phyloP scores from a whole-genome alignment of 2,113 vertebrate species.

The Sialia sialis region DNA sequence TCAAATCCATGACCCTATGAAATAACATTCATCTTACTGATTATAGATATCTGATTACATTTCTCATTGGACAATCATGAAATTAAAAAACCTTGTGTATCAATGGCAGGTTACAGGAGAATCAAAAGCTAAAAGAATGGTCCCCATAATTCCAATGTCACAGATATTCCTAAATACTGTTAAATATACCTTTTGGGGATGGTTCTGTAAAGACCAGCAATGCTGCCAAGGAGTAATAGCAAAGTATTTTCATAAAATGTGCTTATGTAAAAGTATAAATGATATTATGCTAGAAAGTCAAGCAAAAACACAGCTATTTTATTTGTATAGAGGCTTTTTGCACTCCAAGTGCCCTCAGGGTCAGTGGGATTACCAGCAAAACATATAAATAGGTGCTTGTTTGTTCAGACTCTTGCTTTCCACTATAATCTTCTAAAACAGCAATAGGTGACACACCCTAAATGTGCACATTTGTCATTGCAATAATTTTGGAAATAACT shows the following conservation, averaged over 20 bases:
- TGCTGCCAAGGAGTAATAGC: background rate
- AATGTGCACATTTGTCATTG: background rate
- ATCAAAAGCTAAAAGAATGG: accelerated
- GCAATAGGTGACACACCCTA: background rate
- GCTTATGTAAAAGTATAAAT: background rate
- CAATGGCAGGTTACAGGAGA: background rate
- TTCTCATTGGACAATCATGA: background rate
- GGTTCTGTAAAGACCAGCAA: background rate
- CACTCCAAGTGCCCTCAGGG: background rate
- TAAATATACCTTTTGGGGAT: background rate
- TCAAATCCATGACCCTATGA: background rate
- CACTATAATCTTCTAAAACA: background rate
- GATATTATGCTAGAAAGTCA: background rate
- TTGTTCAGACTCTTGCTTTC: background rate
- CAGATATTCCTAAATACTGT: background rate
- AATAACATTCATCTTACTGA: background rate
- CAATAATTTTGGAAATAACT: background rate
- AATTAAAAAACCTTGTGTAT: background rate
- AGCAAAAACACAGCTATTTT: background rate
- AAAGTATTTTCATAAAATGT: background rate
- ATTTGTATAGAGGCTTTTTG: background rate
- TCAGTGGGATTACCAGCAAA: background rate
- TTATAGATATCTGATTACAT: background rate
- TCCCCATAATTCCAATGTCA: background rate
- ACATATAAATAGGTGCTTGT: background rate